Evolutionary conservation across 2,113 vertebrate species (phyloP).

Genomic region (Rattus rattus): DNA sequence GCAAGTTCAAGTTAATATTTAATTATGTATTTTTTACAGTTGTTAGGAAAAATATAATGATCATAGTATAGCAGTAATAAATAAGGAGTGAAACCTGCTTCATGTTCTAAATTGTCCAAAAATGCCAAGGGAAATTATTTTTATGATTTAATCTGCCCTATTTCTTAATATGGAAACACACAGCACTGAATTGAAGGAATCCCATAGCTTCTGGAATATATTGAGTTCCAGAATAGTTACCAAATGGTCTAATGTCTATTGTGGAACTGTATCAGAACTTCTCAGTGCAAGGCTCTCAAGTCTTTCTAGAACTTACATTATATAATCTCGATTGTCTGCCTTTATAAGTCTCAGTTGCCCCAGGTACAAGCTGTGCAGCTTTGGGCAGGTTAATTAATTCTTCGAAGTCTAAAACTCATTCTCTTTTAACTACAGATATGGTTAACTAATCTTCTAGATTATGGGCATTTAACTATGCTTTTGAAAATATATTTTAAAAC

Average conservation of each 20-base stretch:
- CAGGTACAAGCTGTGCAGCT: not conserved
- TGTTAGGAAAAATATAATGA: slow-evolving; percentile 21
- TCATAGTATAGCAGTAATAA: not conserved
- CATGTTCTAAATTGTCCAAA: not conserved
- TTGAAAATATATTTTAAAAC: not conserved
- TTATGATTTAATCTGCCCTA: not conserved
- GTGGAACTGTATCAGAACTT: not conserved
- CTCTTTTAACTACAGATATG: not conserved
- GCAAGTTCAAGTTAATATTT: slow-evolving; percentile 56
- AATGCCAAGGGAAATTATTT: not conserved
- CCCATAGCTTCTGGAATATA: not conserved
- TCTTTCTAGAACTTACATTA: not conserved
- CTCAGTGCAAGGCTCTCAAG: not conserved
- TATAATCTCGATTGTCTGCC: not conserved
- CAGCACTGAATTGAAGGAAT: not conserved
- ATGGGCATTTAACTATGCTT: not conserved
- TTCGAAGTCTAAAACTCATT: not conserved
- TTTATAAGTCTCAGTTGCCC: not conserved
- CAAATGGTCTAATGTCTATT: not conserved
- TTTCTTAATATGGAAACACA: slow-evolving; percentile 28
- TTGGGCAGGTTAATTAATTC: not conserved
- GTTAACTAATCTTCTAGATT: not conserved
- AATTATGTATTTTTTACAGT: slow-evolving; percentile 24
- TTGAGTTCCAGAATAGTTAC: not conserved
- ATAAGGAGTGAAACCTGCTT: not conserved